Evolutionary conservation across 2,797 vertebrate genomes (phyloP).

Genomic region (Ambastaia sidthimunki): DNA sequence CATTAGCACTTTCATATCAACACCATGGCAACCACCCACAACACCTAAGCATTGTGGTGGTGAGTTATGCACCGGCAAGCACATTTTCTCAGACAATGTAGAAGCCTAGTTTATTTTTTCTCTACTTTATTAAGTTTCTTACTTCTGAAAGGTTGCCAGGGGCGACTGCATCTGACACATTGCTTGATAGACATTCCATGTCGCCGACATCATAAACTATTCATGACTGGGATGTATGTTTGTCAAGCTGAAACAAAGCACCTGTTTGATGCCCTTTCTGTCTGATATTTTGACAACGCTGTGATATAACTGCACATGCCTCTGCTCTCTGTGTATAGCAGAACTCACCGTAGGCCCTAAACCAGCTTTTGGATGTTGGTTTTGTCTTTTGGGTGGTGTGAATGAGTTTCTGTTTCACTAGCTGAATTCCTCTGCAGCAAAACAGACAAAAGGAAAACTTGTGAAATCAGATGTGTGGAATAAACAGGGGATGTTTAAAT

Average conservation of each 20-base stretch:
- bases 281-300: slow-evolving; percentile 71
- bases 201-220: neutral
- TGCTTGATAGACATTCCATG: neutral
- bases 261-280: slow-evolving; percentile 66
- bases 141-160: too few species aligned
- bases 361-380: too few species aligned
- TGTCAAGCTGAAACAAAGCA: slow-evolving; percentile 66
- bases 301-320: slow-evolving; percentile 59
- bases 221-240: neutral
- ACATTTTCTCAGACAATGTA: neutral
- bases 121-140: neutral
- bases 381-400: neutral
- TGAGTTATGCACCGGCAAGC: neutral
- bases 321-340: slow-evolving; percentile 36
- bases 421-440: slow-evolving; percentile 18
- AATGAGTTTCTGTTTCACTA: slow-evolving; percentile 2
- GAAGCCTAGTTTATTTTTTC: neutral
- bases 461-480: slow-evolving; percentile 24
- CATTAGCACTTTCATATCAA: too few species aligned
- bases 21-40: neutral
- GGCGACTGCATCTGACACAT: neutral
- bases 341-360: neutral
- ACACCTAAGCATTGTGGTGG: neutral
- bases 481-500: slow-evolving; percentile 27
- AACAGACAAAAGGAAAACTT: slow-evolving; percentile 30